Conservation (phyloP, 1,140 invertebrate genomes). For the Stenopsyche tienmushanensis region DNA sequence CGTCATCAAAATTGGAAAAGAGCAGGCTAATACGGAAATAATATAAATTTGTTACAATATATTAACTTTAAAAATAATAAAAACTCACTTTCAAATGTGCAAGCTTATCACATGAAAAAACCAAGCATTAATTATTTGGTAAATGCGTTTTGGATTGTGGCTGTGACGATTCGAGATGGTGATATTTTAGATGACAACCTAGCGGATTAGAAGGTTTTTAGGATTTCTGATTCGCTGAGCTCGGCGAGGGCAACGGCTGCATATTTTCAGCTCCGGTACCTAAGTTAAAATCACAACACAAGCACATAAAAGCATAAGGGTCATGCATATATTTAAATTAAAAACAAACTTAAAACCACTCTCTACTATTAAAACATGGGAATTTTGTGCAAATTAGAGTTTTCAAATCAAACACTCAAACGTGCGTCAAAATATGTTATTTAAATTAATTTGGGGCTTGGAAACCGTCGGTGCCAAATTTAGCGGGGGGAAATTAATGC, state of each 20-base stretch:
- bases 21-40: too few relatives aligned
- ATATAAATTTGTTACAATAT: too few relatives aligned
- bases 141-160: slow-evolving; percentile 29
- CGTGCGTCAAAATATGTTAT: too few relatives aligned
- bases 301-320: slow-evolving; percentile 40
- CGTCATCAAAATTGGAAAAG: background rate
- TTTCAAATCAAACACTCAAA: too few relatives aligned
- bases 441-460: too few relatives aligned
- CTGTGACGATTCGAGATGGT: slow-evolving; percentile 16
- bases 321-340: slow-evolving; percentile 10
- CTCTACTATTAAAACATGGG: too few relatives aligned
- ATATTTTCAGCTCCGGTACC: slow-evolving; percentile 37
- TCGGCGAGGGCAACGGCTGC: slow-evolving; percentile 27
- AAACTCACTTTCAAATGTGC: slow-evolving; percentile 40
- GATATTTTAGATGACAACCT: slow-evolving; percentile 33
- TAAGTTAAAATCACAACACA: slow-evolving; percentile 39
- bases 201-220: slow-evolving; percentile 32
- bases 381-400: too few relatives aligned
- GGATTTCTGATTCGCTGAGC: slow-evolving; percentile 36
- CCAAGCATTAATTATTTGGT: slow-evolving; percentile 41
- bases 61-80: slow-evolving; percentile 23
- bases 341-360: too few relatives aligned
- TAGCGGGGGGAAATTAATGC: too few relatives aligned
- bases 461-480: too few relatives aligned
- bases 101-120: slow-evolving; percentile 42